A percentile compares a stretch with the other conserved stretches of the same genome.
These are phyloP conservation scores for Prochilodus magdalenae DNA, from an alignment of 2,113 vertebrate species.

Conservation along the genomic window DNA sequence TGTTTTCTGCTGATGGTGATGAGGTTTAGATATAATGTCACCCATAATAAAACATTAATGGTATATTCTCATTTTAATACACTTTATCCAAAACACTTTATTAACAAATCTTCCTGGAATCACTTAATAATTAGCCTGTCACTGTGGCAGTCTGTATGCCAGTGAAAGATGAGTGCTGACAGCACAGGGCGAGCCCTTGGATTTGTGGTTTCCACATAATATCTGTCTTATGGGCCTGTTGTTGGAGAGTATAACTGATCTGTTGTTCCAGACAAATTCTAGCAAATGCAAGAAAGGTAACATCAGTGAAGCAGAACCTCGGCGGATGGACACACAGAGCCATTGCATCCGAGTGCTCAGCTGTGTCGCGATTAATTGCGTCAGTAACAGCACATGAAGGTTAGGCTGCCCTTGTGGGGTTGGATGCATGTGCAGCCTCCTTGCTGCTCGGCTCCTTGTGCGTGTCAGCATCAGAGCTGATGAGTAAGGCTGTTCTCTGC, in stretches of 20 bases:
- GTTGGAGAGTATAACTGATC: not conserved
- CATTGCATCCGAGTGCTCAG: slow-evolving; percentile 57
- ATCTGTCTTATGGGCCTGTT: not conserved
- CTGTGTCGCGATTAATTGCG: slow-evolving; percentile 49
- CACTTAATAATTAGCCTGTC: not conserved
- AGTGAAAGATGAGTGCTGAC: not conserved
- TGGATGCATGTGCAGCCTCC: slow-evolving; percentile 64
- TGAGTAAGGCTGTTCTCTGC: slow-evolving; percentile 49
- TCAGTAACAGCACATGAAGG: slow-evolving; percentile 70
- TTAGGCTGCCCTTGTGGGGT: slow-evolving; percentile 75
- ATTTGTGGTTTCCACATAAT: not conserved
- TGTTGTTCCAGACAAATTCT: not conserved
- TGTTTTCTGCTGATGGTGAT: no score
- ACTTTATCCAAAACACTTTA: no score
- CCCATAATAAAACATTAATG: no score
- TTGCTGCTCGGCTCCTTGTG: slow-evolving; percentile 50
- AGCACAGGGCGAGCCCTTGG: not conserved
- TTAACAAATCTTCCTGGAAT: not conserved
- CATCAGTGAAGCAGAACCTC: not conserved
- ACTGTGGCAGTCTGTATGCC: not conserved
- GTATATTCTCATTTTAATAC: no score
- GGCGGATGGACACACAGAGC: not conserved
- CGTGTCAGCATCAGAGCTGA: slow-evolving; percentile 68
- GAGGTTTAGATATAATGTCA: no score
- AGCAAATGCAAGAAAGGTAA: not conserved